Conservation (phyloP, 2,113 vertebrate genomes). For the Nothoprocta perdicaria region DNA sequence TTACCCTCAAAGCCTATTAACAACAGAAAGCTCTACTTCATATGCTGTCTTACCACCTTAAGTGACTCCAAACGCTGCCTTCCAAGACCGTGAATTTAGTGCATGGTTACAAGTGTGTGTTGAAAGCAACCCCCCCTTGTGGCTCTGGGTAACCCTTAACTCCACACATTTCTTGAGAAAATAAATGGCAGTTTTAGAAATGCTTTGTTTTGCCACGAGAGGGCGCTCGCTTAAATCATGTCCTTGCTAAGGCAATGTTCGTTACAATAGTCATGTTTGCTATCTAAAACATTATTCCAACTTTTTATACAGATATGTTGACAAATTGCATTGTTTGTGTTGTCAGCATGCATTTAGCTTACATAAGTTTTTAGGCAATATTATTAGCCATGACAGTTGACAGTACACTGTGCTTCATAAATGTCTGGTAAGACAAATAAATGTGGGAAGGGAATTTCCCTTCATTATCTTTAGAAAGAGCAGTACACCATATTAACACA, state of each 20-base stretch:
- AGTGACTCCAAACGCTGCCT: not conserved
- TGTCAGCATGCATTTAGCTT: slow-evolving; percentile 40
- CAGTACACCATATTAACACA: not conserved
- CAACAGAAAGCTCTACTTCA: not conserved
- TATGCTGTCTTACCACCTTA: not conserved
- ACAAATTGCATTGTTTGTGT: slow-evolving; percentile 1
- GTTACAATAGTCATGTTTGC: not conserved
- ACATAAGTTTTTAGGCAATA: slow-evolving; percentile 1
- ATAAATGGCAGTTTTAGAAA: not conserved
- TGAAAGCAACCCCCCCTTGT: not conserved
- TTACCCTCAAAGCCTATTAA: not conserved
- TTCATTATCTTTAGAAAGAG: slow-evolving; percentile 15
- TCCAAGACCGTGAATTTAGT: not conserved
- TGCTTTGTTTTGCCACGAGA: slow-evolving; percentile 58
- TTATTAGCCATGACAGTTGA: slow-evolving; percentile 33
- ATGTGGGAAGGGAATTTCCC: not conserved
- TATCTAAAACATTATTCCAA: not conserved
- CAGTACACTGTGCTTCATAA: not conserved
- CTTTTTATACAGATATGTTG: not conserved
- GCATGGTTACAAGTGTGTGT: not conserved
- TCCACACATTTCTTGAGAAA: not conserved
- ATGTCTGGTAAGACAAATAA: not conserved
- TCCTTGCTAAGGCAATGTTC: not conserved
- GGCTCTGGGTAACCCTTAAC: not conserved
- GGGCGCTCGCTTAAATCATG: slow-evolving; percentile 25